Conservation (phyloP, 2,797 vertebrate genomes). For the Enteromius argenteus region DNA sequence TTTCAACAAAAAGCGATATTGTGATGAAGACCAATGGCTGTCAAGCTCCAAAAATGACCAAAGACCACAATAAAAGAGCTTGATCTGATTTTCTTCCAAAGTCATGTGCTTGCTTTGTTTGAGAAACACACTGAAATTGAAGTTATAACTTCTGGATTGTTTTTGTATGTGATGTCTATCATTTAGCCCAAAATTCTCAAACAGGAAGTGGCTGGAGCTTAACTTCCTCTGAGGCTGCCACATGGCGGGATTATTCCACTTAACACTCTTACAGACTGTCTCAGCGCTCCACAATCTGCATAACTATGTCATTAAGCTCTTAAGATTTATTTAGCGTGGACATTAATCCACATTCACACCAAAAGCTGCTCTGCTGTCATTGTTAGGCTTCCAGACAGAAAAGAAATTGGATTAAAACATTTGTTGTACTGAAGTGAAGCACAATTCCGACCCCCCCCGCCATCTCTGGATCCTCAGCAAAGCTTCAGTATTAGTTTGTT, state of each 20-base stretch:
- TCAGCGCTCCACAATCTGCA: constrained; percentile 40
- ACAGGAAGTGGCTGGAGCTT: constrained; percentile 6
- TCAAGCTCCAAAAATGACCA: neutral
- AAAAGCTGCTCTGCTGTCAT: constrained; percentile 43
- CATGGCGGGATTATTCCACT: constrained; percentile 22
- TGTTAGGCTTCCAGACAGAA: constrained; percentile 3
- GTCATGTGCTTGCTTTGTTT: neutral
- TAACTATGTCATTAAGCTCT: constrained; percentile 52
- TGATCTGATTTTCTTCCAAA: neutral
- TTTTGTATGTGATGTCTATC: neutral
- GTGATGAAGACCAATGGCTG: neutral
- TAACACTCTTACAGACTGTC: constrained; percentile 43
- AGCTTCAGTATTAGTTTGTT: neutral
- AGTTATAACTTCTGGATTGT: neutral
- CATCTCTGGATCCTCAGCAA: neutral
- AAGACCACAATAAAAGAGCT: neutral
- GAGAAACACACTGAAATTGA: neutral
- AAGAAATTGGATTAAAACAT: constrained; percentile 43
- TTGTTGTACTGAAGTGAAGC: neutral
- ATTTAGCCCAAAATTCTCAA: neutral
- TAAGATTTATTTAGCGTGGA: constrained; percentile 46
- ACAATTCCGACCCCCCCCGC: neutral
- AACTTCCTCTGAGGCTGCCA: neutral
- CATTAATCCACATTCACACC: constrained; percentile 48
- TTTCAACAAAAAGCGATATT: neutral